phyloP scores from a whole-genome alignment of 2,797 vertebrate genomes.

The Odontamblyopus rebecca region DNA sequence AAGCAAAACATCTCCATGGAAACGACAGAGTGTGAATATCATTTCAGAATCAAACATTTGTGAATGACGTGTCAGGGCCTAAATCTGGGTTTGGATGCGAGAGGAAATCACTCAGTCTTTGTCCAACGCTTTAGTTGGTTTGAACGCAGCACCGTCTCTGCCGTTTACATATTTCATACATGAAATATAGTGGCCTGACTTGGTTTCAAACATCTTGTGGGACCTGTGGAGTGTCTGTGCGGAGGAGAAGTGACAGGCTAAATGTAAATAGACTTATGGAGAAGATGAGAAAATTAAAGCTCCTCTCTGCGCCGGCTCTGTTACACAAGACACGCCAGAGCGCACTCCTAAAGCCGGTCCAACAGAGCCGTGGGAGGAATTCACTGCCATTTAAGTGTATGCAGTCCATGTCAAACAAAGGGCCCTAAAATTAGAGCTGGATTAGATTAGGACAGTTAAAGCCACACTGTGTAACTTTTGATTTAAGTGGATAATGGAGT shows the following conservation, averaged over 20 bases:
- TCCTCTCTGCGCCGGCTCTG: neutral
- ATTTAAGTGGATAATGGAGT: too few relatives aligned
- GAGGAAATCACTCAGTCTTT: too few relatives aligned
- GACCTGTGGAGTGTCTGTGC: slow-evolving; percentile 21
- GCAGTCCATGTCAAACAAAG: neutral
- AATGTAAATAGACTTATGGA: slow-evolving; percentile 7
- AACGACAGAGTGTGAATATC: too few relatives aligned
- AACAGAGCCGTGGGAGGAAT: neutral
- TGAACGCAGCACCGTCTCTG: neutral
- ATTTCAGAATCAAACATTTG: too few relatives aligned
- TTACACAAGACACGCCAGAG: slow-evolving; percentile 2
- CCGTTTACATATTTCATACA: slow-evolving; percentile 28
- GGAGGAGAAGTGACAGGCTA: slow-evolving; percentile 8
- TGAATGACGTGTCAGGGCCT: too few relatives aligned
- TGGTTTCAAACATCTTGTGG: slow-evolving; percentile 17
- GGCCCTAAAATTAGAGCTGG: neutral
- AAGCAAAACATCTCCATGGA: too few relatives aligned
- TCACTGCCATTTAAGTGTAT: neutral
- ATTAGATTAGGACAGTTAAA: neutral
- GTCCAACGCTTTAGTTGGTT: too few relatives aligned
- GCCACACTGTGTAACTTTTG: too few relatives aligned
- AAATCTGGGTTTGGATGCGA: too few relatives aligned
- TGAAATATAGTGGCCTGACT: slow-evolving; percentile 39
- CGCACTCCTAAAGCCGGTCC: neutral
- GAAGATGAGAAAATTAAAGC: neutral